Evolutionary conservation across 37 sponge, comb jelly and placozoan species (phyloP).

Genomic region (Oscarella lobularis): DNA sequence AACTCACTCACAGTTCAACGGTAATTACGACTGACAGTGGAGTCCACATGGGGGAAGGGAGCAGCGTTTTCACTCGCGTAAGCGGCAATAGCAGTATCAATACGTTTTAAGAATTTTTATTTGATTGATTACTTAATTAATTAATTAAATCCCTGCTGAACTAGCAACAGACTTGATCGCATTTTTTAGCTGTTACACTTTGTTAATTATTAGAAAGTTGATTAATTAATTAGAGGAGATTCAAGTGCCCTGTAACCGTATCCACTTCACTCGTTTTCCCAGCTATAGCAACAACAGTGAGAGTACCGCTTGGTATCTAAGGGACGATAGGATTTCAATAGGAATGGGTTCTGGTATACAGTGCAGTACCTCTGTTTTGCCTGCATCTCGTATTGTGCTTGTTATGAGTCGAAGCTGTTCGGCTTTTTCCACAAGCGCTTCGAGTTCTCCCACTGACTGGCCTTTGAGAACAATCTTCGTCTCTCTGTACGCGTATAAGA

Average conservation of each 20-base stretch:
- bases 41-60: background rate
- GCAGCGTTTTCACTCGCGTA: too few species aligned
- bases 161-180: too few species aligned
- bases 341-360: background rate
- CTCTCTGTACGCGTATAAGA: background rate
- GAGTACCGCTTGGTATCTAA: constrained; percentile 33
- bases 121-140: too few species aligned
- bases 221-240: constrained; percentile 7
- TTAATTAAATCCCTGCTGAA: too few species aligned
- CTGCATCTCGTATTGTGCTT: background rate
- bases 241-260: background rate
- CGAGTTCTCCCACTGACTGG: background rate
- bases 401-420: background rate
- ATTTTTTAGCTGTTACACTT: too few species aligned
- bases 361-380: background rate
- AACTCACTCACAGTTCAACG: background rate
- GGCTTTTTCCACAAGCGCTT: background rate
- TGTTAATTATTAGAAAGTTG: background rate
- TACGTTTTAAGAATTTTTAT: too few species aligned
- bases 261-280: background rate
- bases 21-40: background rate
- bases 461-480: background rate
- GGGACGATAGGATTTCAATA: background rate
- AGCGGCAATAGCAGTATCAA: too few species aligned
- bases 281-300: background rate